A percentile compares a stretch with the other conserved stretches of the same genome.
These are phyloP conservation scores for Sisyra terminalis DNA, from an alignment of 2,888 invertebrate species.

Conservation along the genomic window DNA sequence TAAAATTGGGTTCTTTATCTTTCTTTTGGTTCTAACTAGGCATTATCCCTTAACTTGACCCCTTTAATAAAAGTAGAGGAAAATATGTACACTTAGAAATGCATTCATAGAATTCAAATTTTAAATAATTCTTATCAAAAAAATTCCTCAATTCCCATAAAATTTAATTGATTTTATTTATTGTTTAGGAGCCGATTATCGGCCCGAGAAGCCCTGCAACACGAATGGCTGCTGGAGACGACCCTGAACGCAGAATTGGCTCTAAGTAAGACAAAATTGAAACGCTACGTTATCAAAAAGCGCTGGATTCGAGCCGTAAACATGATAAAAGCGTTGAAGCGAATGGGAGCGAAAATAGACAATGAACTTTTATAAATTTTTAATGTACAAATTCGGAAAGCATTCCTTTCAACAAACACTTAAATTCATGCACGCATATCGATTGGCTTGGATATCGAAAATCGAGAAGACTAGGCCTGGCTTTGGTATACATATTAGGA, in stretches of 20 bases:
- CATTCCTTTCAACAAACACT: constrained; percentile 1
- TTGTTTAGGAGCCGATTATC: constrained; percentile 51
- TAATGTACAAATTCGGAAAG: not conserved
- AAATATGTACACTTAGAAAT: no score
- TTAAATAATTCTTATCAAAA: no score
- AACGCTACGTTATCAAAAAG: constrained; percentile 76
- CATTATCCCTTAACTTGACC: no score
- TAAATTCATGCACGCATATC: no score
- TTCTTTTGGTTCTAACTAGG: no score
- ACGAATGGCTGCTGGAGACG: constrained; percentile 59
- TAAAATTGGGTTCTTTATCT: no score
- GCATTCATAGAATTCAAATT: no score
- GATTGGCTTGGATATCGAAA: no score
- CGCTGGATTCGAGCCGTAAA: constrained; percentile 83
- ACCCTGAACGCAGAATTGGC: constrained; percentile 49
- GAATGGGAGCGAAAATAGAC: constrained; percentile 74
- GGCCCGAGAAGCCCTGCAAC: constrained; percentile 52
- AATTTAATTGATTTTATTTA: constrained; percentile 4
- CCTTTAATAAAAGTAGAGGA: no score
- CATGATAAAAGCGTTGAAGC: constrained; percentile 66
- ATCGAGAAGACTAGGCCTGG: no score
- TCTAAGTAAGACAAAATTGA: constrained; percentile 63
- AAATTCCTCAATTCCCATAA: no score
- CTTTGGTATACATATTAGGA: no score
- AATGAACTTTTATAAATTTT: constrained; percentile 23